A percentile compares a stretch with the other conserved stretches of the same genome.
phyloP scores from a whole-genome alignment of 37 sponge, comb jelly and placozoan genomes.

The Trichoplax adhaerens region DNA sequence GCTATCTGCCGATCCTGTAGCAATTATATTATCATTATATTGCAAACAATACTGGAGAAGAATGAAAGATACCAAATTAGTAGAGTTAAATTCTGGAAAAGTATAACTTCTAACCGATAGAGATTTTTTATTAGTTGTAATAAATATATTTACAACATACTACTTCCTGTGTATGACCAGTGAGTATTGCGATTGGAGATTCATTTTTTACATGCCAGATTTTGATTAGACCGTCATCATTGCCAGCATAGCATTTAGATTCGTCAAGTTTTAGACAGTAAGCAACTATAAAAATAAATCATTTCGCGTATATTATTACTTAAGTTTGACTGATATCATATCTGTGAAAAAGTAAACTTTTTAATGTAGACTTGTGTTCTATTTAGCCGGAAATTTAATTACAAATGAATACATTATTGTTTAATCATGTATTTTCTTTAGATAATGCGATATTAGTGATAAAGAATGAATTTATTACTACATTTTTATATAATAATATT shows the following conservation, averaged over 20 bases:
- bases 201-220: slow-evolving; percentile 52
- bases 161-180: slow-evolving; percentile 67
- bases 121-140: too few species aligned
- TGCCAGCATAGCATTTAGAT: slow-evolving; percentile 37
- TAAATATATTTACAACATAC: slow-evolving; percentile 9
- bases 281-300: slow-evolving; percentile 14
- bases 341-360: too few species aligned
- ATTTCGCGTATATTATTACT: too few species aligned
- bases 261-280: slow-evolving; percentile 23
- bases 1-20: slow-evolving; percentile 54
- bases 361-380: too few species aligned
- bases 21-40: slow-evolving; percentile 24
- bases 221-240: slow-evolving; percentile 44
- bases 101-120: not conserved
- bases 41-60: slow-evolving; percentile 39
- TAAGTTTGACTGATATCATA: too few species aligned
- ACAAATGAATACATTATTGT: too few species aligned
- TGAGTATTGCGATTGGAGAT: slow-evolving; percentile 10
- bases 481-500: not conserved
- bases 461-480: not conserved
- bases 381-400: too few species aligned
- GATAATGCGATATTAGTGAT: not conserved
- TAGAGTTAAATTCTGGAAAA: too few species aligned
- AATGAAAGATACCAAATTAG: not conserved
- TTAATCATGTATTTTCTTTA: too few species aligned